These are phyloP conservation scores for Geotrypetes seraphini DNA, from an alignment of 2,797 vertebrate genomes.

Conservation along the genomic window DNA sequence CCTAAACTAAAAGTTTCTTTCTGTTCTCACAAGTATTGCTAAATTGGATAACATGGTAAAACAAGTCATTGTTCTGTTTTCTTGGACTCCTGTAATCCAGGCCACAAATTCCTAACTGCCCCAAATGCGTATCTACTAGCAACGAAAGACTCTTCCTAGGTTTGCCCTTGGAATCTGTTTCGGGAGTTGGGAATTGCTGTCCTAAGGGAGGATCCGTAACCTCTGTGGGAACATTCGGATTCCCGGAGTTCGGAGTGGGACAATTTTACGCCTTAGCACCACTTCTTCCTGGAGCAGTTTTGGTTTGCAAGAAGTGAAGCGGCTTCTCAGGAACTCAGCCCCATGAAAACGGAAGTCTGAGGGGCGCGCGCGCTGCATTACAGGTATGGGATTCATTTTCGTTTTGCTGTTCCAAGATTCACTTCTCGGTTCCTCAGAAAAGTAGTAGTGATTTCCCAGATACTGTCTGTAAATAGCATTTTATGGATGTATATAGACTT, in stretches of 20 bases:
- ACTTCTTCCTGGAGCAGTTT: constrained; percentile 22
- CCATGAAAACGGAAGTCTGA: constrained; percentile 34
- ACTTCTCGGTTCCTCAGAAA: constrained; percentile 29
- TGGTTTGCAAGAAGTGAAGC: constrained; percentile 31
- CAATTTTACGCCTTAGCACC: constrained; percentile 16
- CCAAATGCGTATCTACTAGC: constrained; percentile 59
- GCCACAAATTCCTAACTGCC: constrained; percentile 53
- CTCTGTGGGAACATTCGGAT: constrained; percentile 60
- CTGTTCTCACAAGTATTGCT: too few relatives aligned
- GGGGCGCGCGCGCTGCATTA: constrained; percentile 27
- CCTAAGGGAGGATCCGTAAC: constrained; percentile 64
- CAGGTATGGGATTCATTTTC: constrained; percentile 13
- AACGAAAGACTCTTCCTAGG: constrained; percentile 57
- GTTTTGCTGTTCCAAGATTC: constrained; percentile 34
- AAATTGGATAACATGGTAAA: too few relatives aligned
- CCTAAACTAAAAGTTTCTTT: too few relatives aligned
- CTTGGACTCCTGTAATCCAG: constrained; percentile 51
- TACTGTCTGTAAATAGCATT: constrained; percentile 28
- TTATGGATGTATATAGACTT: too few relatives aligned
- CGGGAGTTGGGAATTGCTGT: constrained; percentile 58
- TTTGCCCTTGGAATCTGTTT: constrained; percentile 62
- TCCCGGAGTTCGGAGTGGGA: constrained; percentile 58
- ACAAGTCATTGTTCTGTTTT: too few relatives aligned
- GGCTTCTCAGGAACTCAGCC: constrained; percentile 26
- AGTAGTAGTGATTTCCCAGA: constrained; percentile 26